Percentiles rank a stretch among this genome's conserved stretches.
Evolutionary conservation across 2,113 vertebrate species (phyloP).

Genomic region (Octodon degus): DNA sequence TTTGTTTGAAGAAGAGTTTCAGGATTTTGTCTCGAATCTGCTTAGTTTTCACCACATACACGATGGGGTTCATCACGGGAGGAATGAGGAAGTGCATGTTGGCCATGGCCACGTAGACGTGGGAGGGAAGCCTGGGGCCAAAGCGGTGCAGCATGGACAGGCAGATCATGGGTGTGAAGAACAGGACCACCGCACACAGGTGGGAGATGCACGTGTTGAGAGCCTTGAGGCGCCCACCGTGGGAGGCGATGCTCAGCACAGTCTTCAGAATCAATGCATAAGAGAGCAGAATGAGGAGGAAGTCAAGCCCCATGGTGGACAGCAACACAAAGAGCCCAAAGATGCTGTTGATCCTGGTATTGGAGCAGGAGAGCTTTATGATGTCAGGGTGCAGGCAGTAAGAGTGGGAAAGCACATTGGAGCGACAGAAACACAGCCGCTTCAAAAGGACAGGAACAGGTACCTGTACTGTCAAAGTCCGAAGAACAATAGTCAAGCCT

Average conservation of each 20-base stretch:
- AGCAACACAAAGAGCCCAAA: constrained; percentile 71
- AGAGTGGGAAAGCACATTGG: constrained; percentile 32
- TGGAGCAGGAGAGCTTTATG: constrained; percentile 75
- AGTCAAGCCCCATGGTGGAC: constrained; percentile 71
- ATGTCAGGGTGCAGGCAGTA: not conserved
- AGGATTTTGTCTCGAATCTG: not conserved
- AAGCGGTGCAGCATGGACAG: constrained; percentile 59
- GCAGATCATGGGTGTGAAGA: constrained; percentile 71
- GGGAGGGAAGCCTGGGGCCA: constrained; percentile 23
- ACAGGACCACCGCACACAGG: constrained; percentile 64
- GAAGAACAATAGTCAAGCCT: not conserved
- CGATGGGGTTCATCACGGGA: not conserved
- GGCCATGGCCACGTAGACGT: constrained; percentile 61
- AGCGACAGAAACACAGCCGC: constrained; percentile 65
- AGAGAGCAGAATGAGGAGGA: constrained; percentile 75
- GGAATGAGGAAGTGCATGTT: constrained; percentile 41
- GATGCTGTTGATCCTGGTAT: constrained; percentile 62
- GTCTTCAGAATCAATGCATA: constrained; percentile 72
- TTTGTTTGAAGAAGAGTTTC: not conserved
- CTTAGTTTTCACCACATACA: not conserved
- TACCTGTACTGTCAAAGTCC: not conserved
- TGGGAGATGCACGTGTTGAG: constrained; percentile 72
- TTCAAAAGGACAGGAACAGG: constrained; percentile 50
- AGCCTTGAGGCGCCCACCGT: constrained; percentile 51
- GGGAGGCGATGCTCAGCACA: constrained; percentile 55